phyloP scores from a whole-genome alignment of 2,888 invertebrate species.

The Ischnus inquisitorius region DNA sequence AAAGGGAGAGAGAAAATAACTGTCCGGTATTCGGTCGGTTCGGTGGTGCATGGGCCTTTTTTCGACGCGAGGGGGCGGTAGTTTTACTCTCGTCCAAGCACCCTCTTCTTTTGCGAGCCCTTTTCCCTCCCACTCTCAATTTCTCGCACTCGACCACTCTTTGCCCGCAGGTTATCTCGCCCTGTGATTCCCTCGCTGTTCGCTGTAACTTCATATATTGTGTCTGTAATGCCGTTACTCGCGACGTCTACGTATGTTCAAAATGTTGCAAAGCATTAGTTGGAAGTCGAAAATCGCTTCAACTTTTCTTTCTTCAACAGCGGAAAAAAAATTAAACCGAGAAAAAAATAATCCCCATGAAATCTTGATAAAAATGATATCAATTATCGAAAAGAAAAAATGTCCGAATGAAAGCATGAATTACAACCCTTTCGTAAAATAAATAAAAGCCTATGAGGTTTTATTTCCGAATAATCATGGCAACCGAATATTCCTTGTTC shows the following conservation, averaged over 20 bases:
- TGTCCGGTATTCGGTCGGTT: conserved; percentile 58
- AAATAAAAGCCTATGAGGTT: background rate
- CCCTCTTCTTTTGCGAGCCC: conserved; percentile 57
- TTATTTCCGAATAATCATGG: background rate
- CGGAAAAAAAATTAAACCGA: background rate
- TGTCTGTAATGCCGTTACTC: conserved; percentile 72
- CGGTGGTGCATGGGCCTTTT: conserved; percentile 46
- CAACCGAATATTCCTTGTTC: background rate
- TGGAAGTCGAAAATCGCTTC: conserved; percentile 33
- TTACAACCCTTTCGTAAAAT: background rate
- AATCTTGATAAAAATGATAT: too few relatives aligned
- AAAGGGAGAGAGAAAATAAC: conserved; percentile 72
- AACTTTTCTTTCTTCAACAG: too few relatives aligned
- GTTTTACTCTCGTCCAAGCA: conserved; percentile 62
- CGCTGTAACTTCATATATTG: conserved; percentile 79
- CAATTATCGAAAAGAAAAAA: background rate
- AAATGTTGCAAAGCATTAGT: conserved; percentile 54
- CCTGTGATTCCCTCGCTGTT: conserved; percentile 39
- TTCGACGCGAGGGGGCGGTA: conserved; percentile 52
- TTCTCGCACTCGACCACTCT: conserved; percentile 62
- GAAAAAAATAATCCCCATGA: background rate
- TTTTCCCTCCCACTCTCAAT: conserved; percentile 68
- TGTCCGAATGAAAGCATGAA: background rate
- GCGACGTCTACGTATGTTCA: background rate
- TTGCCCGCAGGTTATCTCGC: conserved; percentile 58